Evolutionary conservation across 92 coral and sea anemone genomes (phyloP).

Genomic region (Paragorgia papillata): DNA sequence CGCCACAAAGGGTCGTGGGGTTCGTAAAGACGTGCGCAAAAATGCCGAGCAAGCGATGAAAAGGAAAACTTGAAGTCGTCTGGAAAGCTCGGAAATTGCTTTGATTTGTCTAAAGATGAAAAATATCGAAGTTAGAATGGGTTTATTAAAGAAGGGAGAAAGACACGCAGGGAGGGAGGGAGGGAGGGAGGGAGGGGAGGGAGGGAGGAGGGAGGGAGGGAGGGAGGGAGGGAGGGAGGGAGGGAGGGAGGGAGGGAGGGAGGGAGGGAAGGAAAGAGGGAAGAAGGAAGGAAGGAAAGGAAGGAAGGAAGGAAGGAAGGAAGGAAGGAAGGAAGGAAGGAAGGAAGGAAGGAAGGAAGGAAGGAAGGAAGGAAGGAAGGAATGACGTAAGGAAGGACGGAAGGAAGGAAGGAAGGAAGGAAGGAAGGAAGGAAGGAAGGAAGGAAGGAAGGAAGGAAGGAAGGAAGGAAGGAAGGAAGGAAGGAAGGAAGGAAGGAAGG

Average conservation of each 20-base stretch:
- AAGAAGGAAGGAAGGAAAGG: not conserved
- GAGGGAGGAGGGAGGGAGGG: too few relatives aligned
- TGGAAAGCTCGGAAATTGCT: conserved; percentile 69
- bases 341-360: not conserved
- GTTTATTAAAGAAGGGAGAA: too few relatives aligned
- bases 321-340: too few relatives aligned
- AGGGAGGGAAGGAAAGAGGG: not conserved
- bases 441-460: not conserved
- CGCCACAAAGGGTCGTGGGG: conserved; percentile 73
- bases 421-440: not conserved
- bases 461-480: not conserved
- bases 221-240: too few relatives aligned
- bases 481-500: too few relatives aligned
- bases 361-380: not conserved
- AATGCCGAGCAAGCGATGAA: conserved; percentile 13
- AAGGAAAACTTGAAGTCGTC: conserved; percentile 56
- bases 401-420: not conserved
- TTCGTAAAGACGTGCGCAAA: conserved; percentile 59
- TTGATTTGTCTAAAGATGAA: conserved; percentile 14
- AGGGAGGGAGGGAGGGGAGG: too few relatives aligned
- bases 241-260: too few relatives aligned
- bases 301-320: not conserved
- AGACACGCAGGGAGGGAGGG: too few relatives aligned
- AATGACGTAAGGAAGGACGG: not conserved
- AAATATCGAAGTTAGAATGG: not conserved